These are phyloP conservation scores for Dimorphilus gyrociliatus DNA, from an alignment of 2,888 invertebrate genomes.

Conservation along the genomic window DNA sequence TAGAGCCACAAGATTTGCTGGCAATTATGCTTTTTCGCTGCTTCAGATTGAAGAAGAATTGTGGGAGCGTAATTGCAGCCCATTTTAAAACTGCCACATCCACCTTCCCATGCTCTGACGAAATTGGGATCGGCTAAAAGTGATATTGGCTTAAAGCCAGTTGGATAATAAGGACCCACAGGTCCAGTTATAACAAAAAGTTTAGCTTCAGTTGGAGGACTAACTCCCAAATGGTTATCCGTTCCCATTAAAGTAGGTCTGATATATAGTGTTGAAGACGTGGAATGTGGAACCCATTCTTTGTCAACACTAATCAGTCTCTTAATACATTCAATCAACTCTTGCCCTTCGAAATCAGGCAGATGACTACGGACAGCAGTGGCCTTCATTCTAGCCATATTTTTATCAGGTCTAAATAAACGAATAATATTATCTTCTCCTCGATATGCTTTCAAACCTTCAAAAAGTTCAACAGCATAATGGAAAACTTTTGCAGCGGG, in stretches of 20 bases:
- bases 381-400: slow-evolving; percentile 60
- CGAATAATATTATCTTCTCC: neutral
- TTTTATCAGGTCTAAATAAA: slow-evolving; percentile 1
- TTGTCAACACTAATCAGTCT: neutral
- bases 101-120: neutral
- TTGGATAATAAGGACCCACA: too few species aligned
- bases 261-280: neutral
- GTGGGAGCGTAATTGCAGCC: slow-evolving; percentile 1
- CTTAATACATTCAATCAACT: neutral
- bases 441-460: neutral
- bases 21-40: neutral
- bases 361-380: slow-evolving; percentile 52
- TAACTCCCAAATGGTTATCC: neutral
- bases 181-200: neutral
- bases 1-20: neutral
- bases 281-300: neutral
- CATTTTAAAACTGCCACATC: slow-evolving; percentile 1
- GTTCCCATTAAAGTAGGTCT: neutral
- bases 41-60: slow-evolving; percentile 1
- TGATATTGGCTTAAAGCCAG: neutral
- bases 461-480: slow-evolving; percentile 2
- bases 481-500: slow-evolving; percentile 1
- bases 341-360: slow-evolving; percentile 1
- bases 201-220: neutral
- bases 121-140: neutral